Evolutionary conservation across 2,113 vertebrate species (phyloP), one percentile per base, ranked within the genome.

Genomic region (Dunckerocampus dactyliophorus): DNA sequence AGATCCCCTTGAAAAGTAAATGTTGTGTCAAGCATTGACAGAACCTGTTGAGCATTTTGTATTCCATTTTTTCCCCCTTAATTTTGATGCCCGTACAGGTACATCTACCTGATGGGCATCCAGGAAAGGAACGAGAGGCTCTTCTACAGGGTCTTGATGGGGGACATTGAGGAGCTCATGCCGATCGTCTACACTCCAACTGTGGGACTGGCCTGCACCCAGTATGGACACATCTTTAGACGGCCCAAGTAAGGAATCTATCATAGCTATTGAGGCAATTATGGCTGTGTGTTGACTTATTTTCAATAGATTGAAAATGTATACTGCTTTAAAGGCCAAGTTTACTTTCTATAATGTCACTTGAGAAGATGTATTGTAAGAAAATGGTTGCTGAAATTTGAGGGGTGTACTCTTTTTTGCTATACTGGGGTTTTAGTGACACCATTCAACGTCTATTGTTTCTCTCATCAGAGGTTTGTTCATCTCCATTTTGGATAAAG

Each of bases 161-260:
- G 95, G 45, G 95, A 98, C 34, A 98, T 99, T 0, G 96, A 99
- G 79, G 89, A 85, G 20, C 28, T 99, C 1, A 94, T 99, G 96
- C 97, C 97, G 0, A 98, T 99, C 17, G 96, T 99, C 0, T 99
- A 99, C 81, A 99, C 96, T 0, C 97, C 97, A 1, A 98, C 97
- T 1, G 97, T 99, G 2, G 97, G 97, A 13, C 89, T 99, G 48
- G 97, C 97, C 63, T 99, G 97, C 75, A 91, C 94, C 17, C 95
- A 97, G n/a, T 99, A 99, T 1, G 97, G 97, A 14, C 95, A 98
- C 83, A 99, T 99, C 80, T 99, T 99, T 81, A 91, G 96, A 72
- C 91, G 95, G 75, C 97, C 97, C 42, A 98, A 95, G 97, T 99
- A 91, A 94, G 92, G 7, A 34, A 49, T 47, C 21, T 14, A 10